Base-by-base conservation (phyloP, 2,113 vertebrate genomes). In the Microtus oregoni region DNA sequence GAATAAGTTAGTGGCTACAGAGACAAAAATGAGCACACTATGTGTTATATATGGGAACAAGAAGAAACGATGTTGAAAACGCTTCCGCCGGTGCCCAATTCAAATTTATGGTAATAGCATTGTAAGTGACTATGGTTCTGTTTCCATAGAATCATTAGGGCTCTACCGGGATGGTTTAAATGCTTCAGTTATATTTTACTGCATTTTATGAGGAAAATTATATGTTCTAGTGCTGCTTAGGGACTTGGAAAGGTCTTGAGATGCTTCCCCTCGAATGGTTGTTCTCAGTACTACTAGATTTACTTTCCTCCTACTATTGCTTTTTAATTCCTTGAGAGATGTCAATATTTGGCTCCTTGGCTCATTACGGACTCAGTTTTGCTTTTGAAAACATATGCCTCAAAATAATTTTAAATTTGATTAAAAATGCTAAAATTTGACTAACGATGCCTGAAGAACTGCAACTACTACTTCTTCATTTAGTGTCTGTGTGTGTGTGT, bases 61-160 rank as follows among this genome's bases (percentile, higher is more conserved):
- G 94, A 61, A 90, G 81, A 92, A 70, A 38, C 7, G 86, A 86
- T 86, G 82, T 79, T 89, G 55, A 95, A 97, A 94, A 78, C 9
- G 68, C 93, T 93, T 93, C 89, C 86, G 77, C 61, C 11, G 32
- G 67, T 86, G 41, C 72, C 95, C 38, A 88, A 86, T 75, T 89
- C 94, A 89, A 97, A 92, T 95, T 94, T 89, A 97, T 86, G 96
- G 47, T 97, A 97, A 95, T 95, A 89, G 95, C 92, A 91, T 97
- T 95, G 95, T 72, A 94, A 96, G 93, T 81, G 63, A 95, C 90
- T 94, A 90, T 44, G 52, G 89, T 63, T 97, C 97, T 92, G 68
- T 90, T 95, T 95, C 95, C 96, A 94, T 91, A 94, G 97, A 96
- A 90, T 96, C 92, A 91, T 96, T 96, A 96, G 55, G n/a, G 72